Evolutionary conservation across 1,140 invertebrate genomes (phyloP), one percentile per base, ranked within the genome.

Genomic region (Drosophila ambigua): DNA sequence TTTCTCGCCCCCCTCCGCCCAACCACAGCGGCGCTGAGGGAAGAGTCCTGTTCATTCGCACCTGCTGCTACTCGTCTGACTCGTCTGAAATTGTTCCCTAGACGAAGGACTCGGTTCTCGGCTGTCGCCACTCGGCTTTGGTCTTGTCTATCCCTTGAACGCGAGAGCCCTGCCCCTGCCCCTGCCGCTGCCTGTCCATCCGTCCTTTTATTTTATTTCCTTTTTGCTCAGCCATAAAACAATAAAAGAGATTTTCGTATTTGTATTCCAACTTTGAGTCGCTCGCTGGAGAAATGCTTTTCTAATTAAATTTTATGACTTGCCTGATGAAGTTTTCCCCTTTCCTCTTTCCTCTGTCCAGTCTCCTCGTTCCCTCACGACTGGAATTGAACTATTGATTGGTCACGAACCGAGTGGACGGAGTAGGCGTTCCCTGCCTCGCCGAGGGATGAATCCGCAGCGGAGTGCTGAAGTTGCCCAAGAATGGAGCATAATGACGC

Each of bases 291-390:
- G 78, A 85, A 87, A 87, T 85, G 66, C 66, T 78, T 76, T 87
- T 69, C 82, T 85, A 85, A 85, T 85, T 85, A 87, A 82, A 87
- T 85, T 85, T 85, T 85, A 85, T 88, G 74, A 78, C 82, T 74
- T 87, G 69, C 80, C 79, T 72, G 59, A 78, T 76, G 60, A 82
- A 85, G 74, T 87, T 85, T 71, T 60, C 11, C 31, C 2, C 50
- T 43, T 51, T 35, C 28, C 31, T 45, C 28, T 72, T 31, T 23
- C 23, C 23, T 4, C 23, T n/a, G n/a, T n/a, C n/a, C n/a, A n/a
- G n/a, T 4, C 2, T 4, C 45, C 58, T 57, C 43, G 13, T 24
- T 39, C 11, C 7, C 28, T 45, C 50, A 41, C 46, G 77, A 77
- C 69, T 87, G 57, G 43, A 79, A 87, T 71, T 77, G 73, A 69